Evolutionary conservation across 1,140 invertebrate species (phyloP).

Genomic region (Theocolax elegans): DNA sequence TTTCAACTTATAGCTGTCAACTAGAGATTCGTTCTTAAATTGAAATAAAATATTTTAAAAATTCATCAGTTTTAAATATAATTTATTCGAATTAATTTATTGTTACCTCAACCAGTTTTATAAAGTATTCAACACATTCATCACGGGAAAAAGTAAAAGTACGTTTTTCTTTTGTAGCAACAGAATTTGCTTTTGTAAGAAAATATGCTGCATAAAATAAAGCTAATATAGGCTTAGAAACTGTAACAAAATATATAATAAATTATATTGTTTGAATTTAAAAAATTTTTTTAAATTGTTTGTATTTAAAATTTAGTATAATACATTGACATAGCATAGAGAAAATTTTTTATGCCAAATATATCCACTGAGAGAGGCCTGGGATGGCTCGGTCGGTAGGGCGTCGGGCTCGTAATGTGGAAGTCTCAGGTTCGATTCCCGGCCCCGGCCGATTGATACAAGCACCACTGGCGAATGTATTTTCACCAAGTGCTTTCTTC

Average conservation of each 20-base stretch:
- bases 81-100: constrained; percentile 6
- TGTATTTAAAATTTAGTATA: no score
- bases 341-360: no score
- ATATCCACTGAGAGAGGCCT: no score
- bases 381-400: no score
- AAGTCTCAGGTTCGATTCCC: no score
- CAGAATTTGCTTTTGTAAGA: neutral
- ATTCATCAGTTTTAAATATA: neutral
- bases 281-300: no score
- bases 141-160: neutral
- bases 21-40: constrained; percentile 15
- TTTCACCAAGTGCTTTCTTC: no score
- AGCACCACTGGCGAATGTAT: no score
- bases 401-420: no score
- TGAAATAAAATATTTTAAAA: neutral
- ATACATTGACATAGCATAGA: no score
- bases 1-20: neutral
- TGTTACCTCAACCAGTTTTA: constrained; percentile 14
- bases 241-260: neutral
- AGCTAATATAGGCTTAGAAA: neutral
- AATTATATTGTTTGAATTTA: no score
- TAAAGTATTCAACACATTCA: constrained; percentile 7
- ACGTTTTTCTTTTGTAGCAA: constrained; percentile 6
- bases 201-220: neutral
- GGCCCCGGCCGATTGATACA: no score